Percentiles rank a stretch among this genome's conserved stretches.
phyloP scores from a whole-genome alignment of 2,888 invertebrate species.

The Cacoxenus indagator region DNA sequence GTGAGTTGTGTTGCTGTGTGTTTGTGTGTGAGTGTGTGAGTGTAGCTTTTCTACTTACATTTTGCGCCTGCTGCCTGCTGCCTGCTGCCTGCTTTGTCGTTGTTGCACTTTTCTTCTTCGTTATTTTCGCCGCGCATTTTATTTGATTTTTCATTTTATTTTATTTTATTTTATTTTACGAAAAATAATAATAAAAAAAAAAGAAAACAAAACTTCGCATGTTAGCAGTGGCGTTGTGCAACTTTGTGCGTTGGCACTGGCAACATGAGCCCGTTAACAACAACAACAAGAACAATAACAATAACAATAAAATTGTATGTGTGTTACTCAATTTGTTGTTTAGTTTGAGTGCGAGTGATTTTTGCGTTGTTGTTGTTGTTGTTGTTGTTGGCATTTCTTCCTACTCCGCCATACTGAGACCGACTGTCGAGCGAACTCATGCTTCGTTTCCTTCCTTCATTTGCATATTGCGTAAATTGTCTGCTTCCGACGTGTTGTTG shows the following conservation, averaged over 20 bases:
- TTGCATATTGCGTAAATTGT: constrained; percentile 57
- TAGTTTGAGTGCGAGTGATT: constrained; percentile 24
- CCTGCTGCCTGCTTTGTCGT: background rate
- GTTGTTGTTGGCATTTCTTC: background rate
- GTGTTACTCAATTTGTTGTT: constrained; percentile 31
- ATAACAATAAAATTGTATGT: no score
- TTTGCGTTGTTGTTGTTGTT: background rate
- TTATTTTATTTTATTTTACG: constrained; percentile 40
- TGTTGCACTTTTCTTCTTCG: constrained; percentile 28
- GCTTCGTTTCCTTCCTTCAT: background rate
- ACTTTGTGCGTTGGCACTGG: constrained; percentile 15
- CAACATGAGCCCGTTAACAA: background rate
- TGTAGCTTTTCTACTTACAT: constrained; percentile 34
- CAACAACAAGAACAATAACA: background rate
- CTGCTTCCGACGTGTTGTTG: constrained; percentile 46
- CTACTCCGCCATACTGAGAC: background rate
- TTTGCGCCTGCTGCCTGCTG: background rate
- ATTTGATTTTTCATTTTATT: constrained; percentile 50
- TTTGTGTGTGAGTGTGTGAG: background rate
- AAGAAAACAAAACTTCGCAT: background rate
- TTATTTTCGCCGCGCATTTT: constrained; percentile 45
- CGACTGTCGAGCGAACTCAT: background rate
- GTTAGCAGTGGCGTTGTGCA: constrained; percentile 28
- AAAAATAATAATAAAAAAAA: constrained; percentile 8
- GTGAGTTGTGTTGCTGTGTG: background rate